Percentiles rank a stretch among this genome's conserved stretches.
These are phyloP conservation scores for Gastracanthus pulcherrimus DNA, from an alignment of 2,888 invertebrate genomes.

Conservation along the genomic window DNA sequence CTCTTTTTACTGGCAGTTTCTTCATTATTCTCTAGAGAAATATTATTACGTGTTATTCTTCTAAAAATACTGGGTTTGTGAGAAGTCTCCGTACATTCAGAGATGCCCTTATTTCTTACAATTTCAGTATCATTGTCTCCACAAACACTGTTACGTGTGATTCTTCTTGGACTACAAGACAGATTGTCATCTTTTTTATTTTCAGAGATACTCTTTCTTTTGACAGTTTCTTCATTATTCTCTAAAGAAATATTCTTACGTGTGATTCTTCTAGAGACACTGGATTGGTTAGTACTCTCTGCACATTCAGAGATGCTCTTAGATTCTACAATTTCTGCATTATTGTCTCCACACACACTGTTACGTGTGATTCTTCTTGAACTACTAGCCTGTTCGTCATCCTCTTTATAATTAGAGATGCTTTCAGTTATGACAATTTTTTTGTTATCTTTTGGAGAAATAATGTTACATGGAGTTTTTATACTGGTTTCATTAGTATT, in stretches of 20 bases:
- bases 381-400: neutral
- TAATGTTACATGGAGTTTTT: too few species aligned
- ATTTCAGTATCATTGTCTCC: neutral
- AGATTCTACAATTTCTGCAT: neutral
- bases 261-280: neutral
- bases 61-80: too few species aligned
- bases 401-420: too few species aligned
- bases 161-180: neutral
- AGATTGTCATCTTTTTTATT: neutral
- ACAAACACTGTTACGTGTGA: neutral
- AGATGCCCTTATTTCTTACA: neutral
- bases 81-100: too few species aligned
- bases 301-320: neutral
- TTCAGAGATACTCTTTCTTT: neutral
- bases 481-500: too few species aligned
- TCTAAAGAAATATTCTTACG: neutral
- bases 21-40: too few species aligned
- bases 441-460: too few species aligned
- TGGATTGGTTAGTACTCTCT: neutral
- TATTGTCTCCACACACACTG: neutral
- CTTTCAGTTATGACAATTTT: too few species aligned
- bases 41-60: too few species aligned
- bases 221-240: neutral
- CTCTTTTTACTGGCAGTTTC: too few species aligned
- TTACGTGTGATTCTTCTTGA: neutral